phyloP scores from a whole-genome alignment of 2,888 invertebrate species.

The Rotaria sp. region DNA sequence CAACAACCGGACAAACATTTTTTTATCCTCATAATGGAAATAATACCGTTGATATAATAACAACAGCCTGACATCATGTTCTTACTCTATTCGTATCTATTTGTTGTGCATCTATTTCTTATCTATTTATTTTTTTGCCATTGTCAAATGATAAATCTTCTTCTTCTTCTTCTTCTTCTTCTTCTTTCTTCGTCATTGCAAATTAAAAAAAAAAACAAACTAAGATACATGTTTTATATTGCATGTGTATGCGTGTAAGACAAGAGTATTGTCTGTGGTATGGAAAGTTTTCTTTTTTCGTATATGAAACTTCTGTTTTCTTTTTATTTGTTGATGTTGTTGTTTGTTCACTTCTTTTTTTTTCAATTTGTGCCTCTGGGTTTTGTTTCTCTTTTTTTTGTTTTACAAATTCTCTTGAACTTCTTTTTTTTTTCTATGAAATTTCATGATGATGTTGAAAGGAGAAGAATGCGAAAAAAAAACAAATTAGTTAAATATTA shows the following conservation, averaged over 20 bases:
- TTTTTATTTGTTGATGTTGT: constrained; percentile 1
- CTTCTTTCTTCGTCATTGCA: neutral
- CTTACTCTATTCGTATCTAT: neutral
- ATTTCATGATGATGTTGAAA: constrained; percentile 1
- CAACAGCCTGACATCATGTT: neutral
- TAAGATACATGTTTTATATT: neutral
- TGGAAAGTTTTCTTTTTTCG: neutral
- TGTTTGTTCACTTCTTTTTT: neutral
- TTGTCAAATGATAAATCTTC: constrained; percentile 1
- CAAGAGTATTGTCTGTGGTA: constrained; percentile 12
- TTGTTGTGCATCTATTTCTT: constrained; percentile 22
- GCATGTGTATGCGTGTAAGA: neutral
- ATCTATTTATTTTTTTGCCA: constrained; percentile 5
- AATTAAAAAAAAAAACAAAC: neutral
- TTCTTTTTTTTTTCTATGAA: constrained; percentile 15
- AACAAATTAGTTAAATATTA: neutral
- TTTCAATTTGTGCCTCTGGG: neutral
- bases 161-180: neutral
- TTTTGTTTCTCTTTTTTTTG: neutral
- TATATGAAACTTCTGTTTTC: neutral
- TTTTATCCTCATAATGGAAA: neutral
- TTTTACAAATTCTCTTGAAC: neutral
- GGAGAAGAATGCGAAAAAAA: neutral
- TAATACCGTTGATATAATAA: constrained; percentile 15
- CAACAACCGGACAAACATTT: neutral